Base-by-base conservation (phyloP, 1,140 invertebrate species). In the Paralvinella palmiformis region DNA sequence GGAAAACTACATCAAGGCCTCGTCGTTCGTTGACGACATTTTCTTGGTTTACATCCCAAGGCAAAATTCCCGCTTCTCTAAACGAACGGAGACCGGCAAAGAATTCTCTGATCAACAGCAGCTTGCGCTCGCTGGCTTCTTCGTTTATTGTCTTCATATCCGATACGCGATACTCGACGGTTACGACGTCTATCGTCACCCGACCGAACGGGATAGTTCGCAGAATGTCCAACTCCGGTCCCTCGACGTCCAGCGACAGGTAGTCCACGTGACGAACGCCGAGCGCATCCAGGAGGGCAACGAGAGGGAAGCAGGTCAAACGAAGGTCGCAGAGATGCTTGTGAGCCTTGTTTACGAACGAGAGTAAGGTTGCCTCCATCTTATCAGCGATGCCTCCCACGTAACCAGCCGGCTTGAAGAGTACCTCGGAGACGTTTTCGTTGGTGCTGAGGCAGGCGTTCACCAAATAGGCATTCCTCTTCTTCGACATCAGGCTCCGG, bases 401-500 rank as follows among this genome's bases (percentile, higher is more conserved):
- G 36, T 32, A 59, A 1, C 36, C 20, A 50, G 55, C 45, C 22
- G 41, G 36, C 20, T 17, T 50, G 52, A 64, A 59, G 31, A 32
- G 68, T 27, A 72, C 68, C 32, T 50, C 65, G 48, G 62, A 53
- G n/a, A 71, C 66, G 44, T 69, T 58, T 10, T 64, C 50, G 10
- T 52, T 52, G 13, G 68, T 58, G 20, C 68, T 67, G 3, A 78
- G 62, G 57, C 75, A 77, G 15, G 59, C 68, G 20, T 69, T 52
- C 3, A 70, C 62, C 7, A 69, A 31, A 68, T 69, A 79, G 22
- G 75, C 69, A 36, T 68, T 74, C 36, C 77, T 59, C 35, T 78
- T 72, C 53, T 82, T 83, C 10, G 62, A 61, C 1, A 79, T 27
- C 72, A 84, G 71, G 37, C 79, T 71, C 3, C 68, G 67, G 70